phyloP scores from a whole-genome alignment of 2,113 vertebrate species.

The Channa maculata region DNA sequence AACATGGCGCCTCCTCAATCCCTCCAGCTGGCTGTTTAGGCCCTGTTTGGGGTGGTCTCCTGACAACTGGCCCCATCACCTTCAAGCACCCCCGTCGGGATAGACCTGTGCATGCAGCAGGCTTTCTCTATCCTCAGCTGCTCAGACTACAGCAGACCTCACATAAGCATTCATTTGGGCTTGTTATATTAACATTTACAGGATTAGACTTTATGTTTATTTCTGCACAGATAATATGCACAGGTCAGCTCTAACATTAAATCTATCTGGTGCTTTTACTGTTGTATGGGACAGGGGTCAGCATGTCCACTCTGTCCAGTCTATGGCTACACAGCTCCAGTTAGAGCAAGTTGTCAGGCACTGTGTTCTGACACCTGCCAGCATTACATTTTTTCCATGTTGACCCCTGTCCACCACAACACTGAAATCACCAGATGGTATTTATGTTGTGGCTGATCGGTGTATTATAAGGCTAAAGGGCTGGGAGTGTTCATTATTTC shows the following conservation, averaged over 20 bases:
- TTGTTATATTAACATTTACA: slow-evolving; percentile 69
- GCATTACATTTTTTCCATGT: too few species aligned
- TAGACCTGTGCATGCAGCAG: slow-evolving; percentile 27
- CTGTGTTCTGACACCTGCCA: too few species aligned
- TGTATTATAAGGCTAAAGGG: neutral
- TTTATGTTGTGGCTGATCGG: too few species aligned
- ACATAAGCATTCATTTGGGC: slow-evolving; percentile 54
- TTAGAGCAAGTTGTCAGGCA: too few species aligned
- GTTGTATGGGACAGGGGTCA: too few species aligned
- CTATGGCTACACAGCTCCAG: too few species aligned
- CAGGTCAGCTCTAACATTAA: too few species aligned
- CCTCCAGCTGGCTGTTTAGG: slow-evolving; percentile 81
- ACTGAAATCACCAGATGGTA: too few species aligned
- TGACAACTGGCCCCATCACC: slow-evolving; percentile 76
- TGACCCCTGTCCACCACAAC: too few species aligned
- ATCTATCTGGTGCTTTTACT: too few species aligned
- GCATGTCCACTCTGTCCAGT: too few species aligned
- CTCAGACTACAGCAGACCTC: slow-evolving; percentile 32
- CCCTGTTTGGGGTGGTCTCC: slow-evolving; percentile 80
- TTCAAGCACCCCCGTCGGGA: slow-evolving; percentile 56
- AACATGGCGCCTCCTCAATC: slow-evolving; percentile 81
- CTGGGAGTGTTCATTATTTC: slow-evolving; percentile 23
- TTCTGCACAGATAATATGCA: slow-evolving; percentile 37
- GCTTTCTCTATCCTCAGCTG: slow-evolving; percentile 44
- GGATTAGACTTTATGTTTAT: slow-evolving; percentile 55